Evolutionary conservation across 1,140 invertebrate species (phyloP).

Genomic region (Anastrepha ludens): DNA sequence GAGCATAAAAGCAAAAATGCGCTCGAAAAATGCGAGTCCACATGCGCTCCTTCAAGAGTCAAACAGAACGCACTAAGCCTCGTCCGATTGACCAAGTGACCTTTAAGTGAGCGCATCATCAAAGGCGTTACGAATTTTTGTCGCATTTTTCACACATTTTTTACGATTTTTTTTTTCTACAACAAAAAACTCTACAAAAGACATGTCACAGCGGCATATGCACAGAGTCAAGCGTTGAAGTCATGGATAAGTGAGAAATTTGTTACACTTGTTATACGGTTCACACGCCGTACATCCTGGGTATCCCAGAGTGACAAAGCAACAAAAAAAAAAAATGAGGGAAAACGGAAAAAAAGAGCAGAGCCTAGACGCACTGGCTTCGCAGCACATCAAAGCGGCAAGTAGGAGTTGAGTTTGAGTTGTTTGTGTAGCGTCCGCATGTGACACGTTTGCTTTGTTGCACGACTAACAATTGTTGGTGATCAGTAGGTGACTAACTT

Average conservation of each 20-base stretch:
- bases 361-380: not conserved
- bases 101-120: slow-evolving; percentile 35
- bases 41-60: not conserved
- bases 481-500: not conserved
- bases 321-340: not conserved
- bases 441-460: not conserved
- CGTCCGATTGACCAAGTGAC: not conserved
- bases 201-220: not conserved
- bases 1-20: not conserved
- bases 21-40: not conserved
- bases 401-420: not conserved
- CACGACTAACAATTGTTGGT: not conserved
- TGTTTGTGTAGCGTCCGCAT: not conserved
- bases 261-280: slow-evolving; percentile 73
- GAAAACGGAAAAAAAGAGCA: not conserved
- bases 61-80: not conserved
- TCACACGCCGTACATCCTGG: slow-evolving; percentile 64
- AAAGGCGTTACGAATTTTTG: slow-evolving; percentile 70
- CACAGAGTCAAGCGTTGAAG: slow-evolving; percentile 6
- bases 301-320: not conserved
- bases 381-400: slow-evolving; percentile 19
- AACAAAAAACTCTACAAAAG: not conserved
- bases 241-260: slow-evolving; percentile 59
- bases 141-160: slow-evolving; percentile 65
- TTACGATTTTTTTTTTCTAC: not conserved